These are phyloP conservation scores for Todiramphus saurophagus DNA, from an alignment of 2,113 vertebrate species.

Conservation along the genomic window DNA sequence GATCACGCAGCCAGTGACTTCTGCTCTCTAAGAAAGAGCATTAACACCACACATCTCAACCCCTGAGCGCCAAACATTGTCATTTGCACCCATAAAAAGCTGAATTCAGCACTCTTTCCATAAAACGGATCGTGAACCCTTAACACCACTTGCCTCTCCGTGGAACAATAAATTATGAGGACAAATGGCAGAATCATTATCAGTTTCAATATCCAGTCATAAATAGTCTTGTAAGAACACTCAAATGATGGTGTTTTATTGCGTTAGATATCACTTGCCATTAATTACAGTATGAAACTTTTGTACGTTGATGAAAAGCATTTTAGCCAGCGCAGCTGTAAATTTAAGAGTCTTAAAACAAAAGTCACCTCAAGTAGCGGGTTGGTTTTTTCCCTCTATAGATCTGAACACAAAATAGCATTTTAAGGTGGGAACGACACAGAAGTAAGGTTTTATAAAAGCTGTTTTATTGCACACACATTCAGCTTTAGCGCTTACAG, in stretches of 20 bases:
- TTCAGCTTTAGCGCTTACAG: background rate
- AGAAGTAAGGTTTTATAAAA: slow-evolving; percentile 28
- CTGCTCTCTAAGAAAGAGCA: background rate
- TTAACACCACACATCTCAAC: background rate
- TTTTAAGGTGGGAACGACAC: slow-evolving; percentile 3
- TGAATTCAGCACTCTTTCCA: slow-evolving; percentile 65
- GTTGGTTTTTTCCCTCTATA: background rate
- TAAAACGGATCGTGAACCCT: slow-evolving; percentile 66
- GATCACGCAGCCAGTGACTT: background rate
- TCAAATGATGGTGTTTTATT: slow-evolving; percentile 69
- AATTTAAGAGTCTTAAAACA: slow-evolving; percentile 53
- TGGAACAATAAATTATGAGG: slow-evolving; percentile 72
- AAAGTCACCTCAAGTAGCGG: slow-evolving; percentile 45
- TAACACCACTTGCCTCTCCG: slow-evolving; percentile 63
- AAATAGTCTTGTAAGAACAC: slow-evolving; percentile 73
- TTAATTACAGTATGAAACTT: slow-evolving; percentile 67
- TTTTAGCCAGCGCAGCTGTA: slow-evolving; percentile 58
- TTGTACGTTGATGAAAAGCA: slow-evolving; percentile 66
- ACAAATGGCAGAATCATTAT: slow-evolving; percentile 74
- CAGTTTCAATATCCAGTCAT: slow-evolving; percentile 72
- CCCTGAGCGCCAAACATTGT: slow-evolving; percentile 38
- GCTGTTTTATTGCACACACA: background rate
- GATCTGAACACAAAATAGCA: background rate
- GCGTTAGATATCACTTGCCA: slow-evolving; percentile 62
- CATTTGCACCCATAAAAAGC: slow-evolving; percentile 59